Base-by-base conservation (phyloP, 2,797 vertebrate species). In the Nannoperca obscura region DNA sequence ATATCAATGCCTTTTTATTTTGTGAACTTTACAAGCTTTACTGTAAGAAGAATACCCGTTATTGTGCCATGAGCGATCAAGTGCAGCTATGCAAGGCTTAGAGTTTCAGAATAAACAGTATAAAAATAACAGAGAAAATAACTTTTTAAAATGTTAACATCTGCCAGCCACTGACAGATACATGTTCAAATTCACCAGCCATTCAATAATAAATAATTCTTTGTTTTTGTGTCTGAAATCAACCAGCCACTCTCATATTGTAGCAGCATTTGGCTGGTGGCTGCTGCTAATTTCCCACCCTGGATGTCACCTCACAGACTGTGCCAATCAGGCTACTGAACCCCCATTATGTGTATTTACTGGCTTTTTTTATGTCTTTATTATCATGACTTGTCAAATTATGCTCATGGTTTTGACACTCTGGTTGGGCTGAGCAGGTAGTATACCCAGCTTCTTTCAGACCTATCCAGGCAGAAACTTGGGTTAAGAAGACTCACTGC, bases 401-500 rank as follows among this genome's bases (percentile, higher is more conserved):
- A 74, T 75, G 77, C 46, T 44, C 74, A 61, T 75, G 50, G 74
- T 80, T 81, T 84, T 83, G 68, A 82, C 76, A 76, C 71, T 66
- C 20, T 20, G 64, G 59, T 89, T 67, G 61, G 81, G 78, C 59
- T 82, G 84, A 89, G 77, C 84, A 44, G 82, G 24, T 44, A 54
- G 71, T 57, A 80, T 55, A 78, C 44, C 19, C 54, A 19, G 40
- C 71, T 57, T 69, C 64, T 91, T 88, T 91, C 27, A 85, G 50
- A 83, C 42, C 44, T 69, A 72, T 61, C 75, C 69, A 80, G 78
- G 81, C 75, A 87, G 83, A 90, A 89, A 85, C 44, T 69, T 53
- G 65, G 87, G 73, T 87, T 70, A 72, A 87, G 83, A 75, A 82
- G 84, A 90, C 50, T 80, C 46, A 2, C 85, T 79, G 82, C 82